Evolutionary conservation across 2,888 invertebrate species (phyloP), one percentile per base, ranked within the genome.

Genomic region (Chymomyza fuscimana): DNA sequence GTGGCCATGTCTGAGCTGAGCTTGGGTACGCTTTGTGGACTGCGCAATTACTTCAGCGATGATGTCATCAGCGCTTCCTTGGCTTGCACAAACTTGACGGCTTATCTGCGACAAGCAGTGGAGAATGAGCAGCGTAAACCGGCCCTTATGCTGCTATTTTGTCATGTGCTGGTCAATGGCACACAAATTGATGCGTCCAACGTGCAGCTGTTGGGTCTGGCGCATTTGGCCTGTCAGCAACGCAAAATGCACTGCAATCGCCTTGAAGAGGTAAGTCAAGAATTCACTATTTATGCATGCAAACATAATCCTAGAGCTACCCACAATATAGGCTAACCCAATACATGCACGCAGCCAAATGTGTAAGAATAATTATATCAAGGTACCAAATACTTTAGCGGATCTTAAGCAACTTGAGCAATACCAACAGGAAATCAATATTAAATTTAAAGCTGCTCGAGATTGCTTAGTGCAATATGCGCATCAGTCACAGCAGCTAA

Each of bases 1-100:
- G 78, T 77, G 54, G 74, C 80, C 36, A 68, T 67, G 25, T 65
- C 65, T 19, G 77, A 80, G 56, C 56, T 78, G 7, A 66, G 71
- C 40, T 29, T 61, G 7, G 64, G 52, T 7, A 63, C 67, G 0
- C 12, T 80, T 32, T 68, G 54, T 0, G 68, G 66, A 4, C 58
- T 78, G 1, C 77, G 68, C 10, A 68, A 67, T n/a, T 79, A 67
- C n/a, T 73, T 78, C 4, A 64, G 67, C 40, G 65, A 79, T 10
- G 70, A 79, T 19, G 40, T 60, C 2, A 32, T 67, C 2, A 65
- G 70, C 6, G 67, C 80, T 4, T 40, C 74, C 5, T 65, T 77
- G 10, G 69, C 58, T 22, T 22, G 22, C 25, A 58, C 40, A 10
- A 25, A 15, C 12, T 22, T 76, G 16, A 51, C 70, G 7, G 52